Conservation (phyloP, 2,113 vertebrate genomes). For the Malurus cyaneus region DNA sequence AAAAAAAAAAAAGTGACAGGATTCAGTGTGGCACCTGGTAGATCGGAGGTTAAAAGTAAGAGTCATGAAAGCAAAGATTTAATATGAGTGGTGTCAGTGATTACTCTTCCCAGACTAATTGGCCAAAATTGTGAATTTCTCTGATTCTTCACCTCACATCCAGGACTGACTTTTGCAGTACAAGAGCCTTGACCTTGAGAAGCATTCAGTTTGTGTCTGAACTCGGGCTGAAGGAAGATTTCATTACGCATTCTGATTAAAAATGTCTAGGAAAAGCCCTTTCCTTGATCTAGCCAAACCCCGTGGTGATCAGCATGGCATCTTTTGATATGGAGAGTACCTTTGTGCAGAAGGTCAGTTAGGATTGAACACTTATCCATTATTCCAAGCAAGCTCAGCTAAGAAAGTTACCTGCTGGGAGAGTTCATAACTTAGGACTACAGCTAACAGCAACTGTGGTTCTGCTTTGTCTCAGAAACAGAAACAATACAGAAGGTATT, state of each 20-base stretch:
- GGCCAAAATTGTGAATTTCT: background rate
- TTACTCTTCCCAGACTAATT: background rate
- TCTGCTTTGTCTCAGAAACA: background rate
- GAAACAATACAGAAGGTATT: background rate
- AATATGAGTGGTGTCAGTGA: background rate
- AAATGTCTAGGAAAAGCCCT: background rate
- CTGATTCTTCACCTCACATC: background rate
- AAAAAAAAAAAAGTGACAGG: background rate
- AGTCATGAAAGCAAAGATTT: background rate
- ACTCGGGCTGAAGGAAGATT: background rate
- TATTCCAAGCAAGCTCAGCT: background rate
- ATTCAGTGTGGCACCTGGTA: background rate
- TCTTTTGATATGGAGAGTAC: background rate
- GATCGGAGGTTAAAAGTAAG: background rate
- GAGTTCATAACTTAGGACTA: background rate
- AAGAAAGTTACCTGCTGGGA: background rate
- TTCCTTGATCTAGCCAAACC: background rate
- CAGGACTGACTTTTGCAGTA: background rate
- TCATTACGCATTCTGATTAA: background rate
- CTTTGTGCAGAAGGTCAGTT: background rate
- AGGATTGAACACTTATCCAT: background rate
- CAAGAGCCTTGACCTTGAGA: background rate
- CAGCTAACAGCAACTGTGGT: background rate
- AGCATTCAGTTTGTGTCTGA: background rate
- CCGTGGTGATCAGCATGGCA: background rate